Conservation (phyloP, 2,888 invertebrate species). For the Noctua fimbriata region DNA sequence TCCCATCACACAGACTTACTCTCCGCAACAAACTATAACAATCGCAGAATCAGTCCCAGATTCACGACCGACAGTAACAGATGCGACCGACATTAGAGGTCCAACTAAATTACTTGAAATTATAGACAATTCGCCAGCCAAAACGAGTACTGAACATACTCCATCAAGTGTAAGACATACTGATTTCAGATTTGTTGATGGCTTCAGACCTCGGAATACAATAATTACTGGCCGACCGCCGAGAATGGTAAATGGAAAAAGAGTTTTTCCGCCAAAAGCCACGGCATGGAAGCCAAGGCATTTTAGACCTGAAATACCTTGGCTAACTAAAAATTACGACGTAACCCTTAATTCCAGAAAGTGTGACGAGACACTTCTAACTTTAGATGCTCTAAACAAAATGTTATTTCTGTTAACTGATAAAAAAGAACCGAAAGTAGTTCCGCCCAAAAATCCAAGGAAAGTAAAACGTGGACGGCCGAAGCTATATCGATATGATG, state of each 20-base stretch:
- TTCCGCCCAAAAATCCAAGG: constrained; percentile 35
- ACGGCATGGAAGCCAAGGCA: constrained; percentile 46
- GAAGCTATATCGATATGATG: not conserved
- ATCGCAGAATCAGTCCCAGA: not conserved
- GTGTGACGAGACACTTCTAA: constrained; percentile 67
- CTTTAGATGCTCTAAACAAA: constrained; percentile 81
- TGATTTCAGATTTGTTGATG: not conserved
- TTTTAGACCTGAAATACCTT: constrained; percentile 46
- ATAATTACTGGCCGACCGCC: not conserved
- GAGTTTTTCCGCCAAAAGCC: not conserved
- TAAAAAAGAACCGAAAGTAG: constrained; percentile 33
- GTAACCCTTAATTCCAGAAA: not conserved
- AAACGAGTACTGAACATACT: not conserved
- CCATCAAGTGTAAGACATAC: constrained; percentile 3
- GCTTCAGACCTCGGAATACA: not conserved
- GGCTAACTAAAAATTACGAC: constrained; percentile 38
- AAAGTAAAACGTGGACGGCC: constrained; percentile 21
- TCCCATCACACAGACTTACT: not conserved
- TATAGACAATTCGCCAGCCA: constrained; percentile 21
- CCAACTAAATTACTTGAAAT: constrained; percentile 44
- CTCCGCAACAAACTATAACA: not conserved
- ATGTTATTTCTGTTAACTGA: constrained; percentile 75
- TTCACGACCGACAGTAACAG: constrained; percentile 6
- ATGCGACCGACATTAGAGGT: constrained; percentile 24
- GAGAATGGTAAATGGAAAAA: constrained; percentile 19